Evolutionary conservation across 2,113 vertebrate species (phyloP), one percentile per base, ranked within the genome.

Genomic region (Channa maculata): DNA sequence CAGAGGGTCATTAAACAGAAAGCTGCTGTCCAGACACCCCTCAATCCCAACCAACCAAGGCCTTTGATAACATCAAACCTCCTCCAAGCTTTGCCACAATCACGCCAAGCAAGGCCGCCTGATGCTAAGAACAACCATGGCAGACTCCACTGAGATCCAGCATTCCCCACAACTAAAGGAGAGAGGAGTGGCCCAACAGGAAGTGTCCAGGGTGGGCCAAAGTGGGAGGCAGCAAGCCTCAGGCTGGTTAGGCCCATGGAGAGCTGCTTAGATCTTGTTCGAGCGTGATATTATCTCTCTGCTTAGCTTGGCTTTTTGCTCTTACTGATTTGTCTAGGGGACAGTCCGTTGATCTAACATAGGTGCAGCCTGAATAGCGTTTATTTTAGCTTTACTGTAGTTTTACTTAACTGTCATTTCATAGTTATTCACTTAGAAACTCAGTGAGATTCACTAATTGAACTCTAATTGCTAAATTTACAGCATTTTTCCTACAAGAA

Each of bases 141-240:
- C 57, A 80, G 61, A 82, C 76, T 78, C 85, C 52, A 78, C 38
- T 66, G 64, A 67, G 75, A 71, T 62, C 65, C 65, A 78, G 62
- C 66, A 62, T 52, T 63, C 66, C 76, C 67, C 72, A 77, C 71
- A 86, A 62, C 83, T 80, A 51, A 84, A 79, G 59, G n/a, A 9
- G 71, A 69, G 80, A 76, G 80, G 75, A 84, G 85, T 83, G 84
- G 84, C 65, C 72, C 53, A 37, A 83, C 86, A 89, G 89, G 90
- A 91, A 88, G 86, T 85, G 76, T 75, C 80, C 76, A 84, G 88
- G 90, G 89, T 90, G 91, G 86, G 84, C 78, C 87, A 51, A 44
- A 65, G 76, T 77, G 55, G 55, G 68, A 66, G 63, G 51, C 79
- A 52, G 51, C 3, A 8, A 64, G 80, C 63, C 66, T 57, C 55